These are phyloP conservation scores for Coremacera marginata DNA, from an alignment of 2,888 invertebrate genomes.

Conservation along the genomic window DNA sequence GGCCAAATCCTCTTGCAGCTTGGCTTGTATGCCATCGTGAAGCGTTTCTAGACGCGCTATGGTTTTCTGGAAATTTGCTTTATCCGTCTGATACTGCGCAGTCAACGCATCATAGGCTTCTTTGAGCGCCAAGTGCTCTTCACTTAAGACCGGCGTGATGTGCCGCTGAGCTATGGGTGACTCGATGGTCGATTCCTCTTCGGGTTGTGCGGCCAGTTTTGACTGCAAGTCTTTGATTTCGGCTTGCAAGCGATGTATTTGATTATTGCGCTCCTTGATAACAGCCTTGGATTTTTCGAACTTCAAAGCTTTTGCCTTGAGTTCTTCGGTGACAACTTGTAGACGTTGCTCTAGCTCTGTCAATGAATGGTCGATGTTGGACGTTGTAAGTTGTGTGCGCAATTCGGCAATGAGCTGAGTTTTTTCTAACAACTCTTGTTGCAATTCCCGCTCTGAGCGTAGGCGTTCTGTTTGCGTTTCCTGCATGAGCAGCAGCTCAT, in stretches of 20 bases:
- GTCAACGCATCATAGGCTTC: slow-evolving; percentile 52
- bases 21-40: slow-evolving; percentile 72
- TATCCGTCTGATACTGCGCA: slow-evolving; percentile 56
- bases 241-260: slow-evolving; percentile 69
- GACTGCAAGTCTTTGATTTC: slow-evolving; percentile 56
- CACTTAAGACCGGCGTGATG: slow-evolving; percentile 19
- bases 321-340: slow-evolving; percentile 70
- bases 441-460: slow-evolving; percentile 53
- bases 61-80: slow-evolving; percentile 59
- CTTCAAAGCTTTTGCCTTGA: slow-evolving; percentile 71
- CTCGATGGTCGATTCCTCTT: slow-evolving; percentile 50
- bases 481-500: slow-evolving; percentile 47
- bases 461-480: slow-evolving; percentile 41
- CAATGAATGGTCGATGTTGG: background rate
- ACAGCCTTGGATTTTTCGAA: slow-evolving; percentile 71
- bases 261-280: slow-evolving; percentile 72
- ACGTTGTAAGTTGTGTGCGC: background rate
- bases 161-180: slow-evolving; percentile 42
- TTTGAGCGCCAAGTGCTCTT: slow-evolving; percentile 50
- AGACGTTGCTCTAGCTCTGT: slow-evolving; percentile 58
- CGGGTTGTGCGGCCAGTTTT: slow-evolving; percentile 54
- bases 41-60: slow-evolving; percentile 62
- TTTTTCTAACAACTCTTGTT: slow-evolving; percentile 69
- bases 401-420: slow-evolving; percentile 57
- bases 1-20: slow-evolving; percentile 80